A percentile compares a stretch with the other conserved stretches of the same genome.
These are phyloP conservation scores for Chrysomela aeneicollis DNA, from an alignment of 2,888 invertebrate species.

Conservation along the genomic window DNA sequence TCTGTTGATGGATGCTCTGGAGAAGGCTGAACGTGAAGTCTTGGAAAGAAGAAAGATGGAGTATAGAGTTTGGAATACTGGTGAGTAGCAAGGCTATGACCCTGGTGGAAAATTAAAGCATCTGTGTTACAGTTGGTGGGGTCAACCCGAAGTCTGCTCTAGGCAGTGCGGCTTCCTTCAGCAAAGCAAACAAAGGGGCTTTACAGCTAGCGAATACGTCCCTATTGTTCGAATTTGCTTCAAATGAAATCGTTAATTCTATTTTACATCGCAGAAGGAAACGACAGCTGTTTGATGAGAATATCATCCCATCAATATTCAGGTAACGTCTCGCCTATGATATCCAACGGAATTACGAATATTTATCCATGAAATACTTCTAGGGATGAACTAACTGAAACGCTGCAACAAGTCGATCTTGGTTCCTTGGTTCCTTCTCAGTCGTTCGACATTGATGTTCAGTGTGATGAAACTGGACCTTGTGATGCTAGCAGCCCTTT, in stretches of 20 bases:
- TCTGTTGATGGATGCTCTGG: conserved; percentile 76
- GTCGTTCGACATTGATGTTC: conserved; percentile 70
- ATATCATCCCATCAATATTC: conserved; percentile 65
- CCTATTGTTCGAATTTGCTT: conserved; percentile 84
- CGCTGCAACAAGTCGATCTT: conserved; percentile 81
- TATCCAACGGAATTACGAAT: background rate
- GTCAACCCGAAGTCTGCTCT: conserved; percentile 87
- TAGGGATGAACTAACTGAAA: conserved; percentile 76
- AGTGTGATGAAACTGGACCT: conserved; percentile 73
- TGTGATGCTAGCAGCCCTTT: conserved; percentile 78
- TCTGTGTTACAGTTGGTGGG: conserved; percentile 69
- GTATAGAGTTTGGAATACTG: conserved; percentile 79
- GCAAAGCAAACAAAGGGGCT: conserved; percentile 87
- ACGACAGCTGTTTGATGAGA: conserved; percentile 77
- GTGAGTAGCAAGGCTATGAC: conserved; percentile 62
- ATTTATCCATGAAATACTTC: background rate
- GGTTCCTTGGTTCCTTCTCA: conserved; percentile 73
- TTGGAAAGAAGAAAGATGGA: conserved; percentile 79
- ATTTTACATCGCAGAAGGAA: conserved; percentile 68
- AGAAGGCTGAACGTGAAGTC: conserved; percentile 81
- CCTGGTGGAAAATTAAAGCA: background rate
- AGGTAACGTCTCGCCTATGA: background rate
- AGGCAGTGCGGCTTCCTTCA: conserved; percentile 89
- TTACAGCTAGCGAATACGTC: conserved; percentile 86
- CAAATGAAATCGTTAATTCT: conserved; percentile 83